phyloP scores from a whole-genome alignment of 2,797 vertebrate species.

The Mormyrus proboscirostris region DNA sequence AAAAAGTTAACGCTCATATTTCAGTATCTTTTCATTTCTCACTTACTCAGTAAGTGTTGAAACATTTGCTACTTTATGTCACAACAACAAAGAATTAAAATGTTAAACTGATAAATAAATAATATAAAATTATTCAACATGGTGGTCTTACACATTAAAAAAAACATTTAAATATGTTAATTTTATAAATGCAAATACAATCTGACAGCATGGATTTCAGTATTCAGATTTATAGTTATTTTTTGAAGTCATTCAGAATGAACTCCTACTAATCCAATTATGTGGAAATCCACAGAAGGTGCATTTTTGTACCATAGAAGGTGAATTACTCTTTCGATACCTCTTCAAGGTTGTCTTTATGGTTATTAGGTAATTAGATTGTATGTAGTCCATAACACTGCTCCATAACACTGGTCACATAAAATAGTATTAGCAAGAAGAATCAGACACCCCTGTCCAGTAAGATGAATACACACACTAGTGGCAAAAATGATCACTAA shows the following conservation, averaged over 20 bases:
- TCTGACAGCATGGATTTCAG: neutral
- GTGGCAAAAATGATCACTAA: neutral
- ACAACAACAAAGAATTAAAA: neutral
- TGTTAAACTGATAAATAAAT: neutral
- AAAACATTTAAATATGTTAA: neutral
- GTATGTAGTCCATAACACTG: neutral
- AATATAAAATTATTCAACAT: neutral
- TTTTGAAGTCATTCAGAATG: neutral
- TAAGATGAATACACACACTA: neutral
- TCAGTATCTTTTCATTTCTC: conserved; percentile 6
- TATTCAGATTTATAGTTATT: neutral
- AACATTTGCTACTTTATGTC: neutral
- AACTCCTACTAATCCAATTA: neutral
- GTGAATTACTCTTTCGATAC: neutral
- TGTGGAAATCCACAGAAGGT: neutral
- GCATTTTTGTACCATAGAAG: neutral
- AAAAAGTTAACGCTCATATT: neutral
- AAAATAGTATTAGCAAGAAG: neutral
- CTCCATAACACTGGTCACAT: neutral
- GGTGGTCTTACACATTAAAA: neutral
- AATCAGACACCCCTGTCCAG: neutral
- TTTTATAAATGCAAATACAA: neutral
- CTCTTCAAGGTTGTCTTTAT: neutral
- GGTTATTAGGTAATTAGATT: neutral
- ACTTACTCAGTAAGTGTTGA: neutral